Percentiles rank a stretch among this genome's conserved stretches.
Conservation (phyloP, 2,797 vertebrate species). For the Vespertilio murinus region DNA sequence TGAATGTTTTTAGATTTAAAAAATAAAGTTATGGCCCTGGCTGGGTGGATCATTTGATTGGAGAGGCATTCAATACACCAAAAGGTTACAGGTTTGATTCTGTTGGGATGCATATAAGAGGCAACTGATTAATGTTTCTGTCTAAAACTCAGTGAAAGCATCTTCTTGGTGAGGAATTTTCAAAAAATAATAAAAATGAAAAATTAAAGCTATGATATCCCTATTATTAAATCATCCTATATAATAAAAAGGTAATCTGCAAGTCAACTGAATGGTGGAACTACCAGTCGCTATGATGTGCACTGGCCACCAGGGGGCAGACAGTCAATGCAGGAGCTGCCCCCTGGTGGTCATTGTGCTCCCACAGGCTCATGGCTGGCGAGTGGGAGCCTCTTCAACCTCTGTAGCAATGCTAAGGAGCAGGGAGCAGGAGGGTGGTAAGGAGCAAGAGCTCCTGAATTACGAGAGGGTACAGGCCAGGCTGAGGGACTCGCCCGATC, state of each 20-base stretch:
- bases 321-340: no score
- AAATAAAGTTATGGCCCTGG: not conserved
- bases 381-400: no score
- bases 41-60: not conserved
- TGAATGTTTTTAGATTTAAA: constrained; percentile 23
- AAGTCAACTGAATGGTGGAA: no score
- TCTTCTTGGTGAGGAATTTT: not conserved
- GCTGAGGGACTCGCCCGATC: no score
- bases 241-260: no score
- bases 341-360: no score
- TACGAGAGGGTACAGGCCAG: no score
- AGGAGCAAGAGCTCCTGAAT: no score
- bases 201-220: not conserved
- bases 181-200: not conserved
- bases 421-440: no score
- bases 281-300: accelerated
- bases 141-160: not conserved
- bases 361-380: no score
- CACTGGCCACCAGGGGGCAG: no score
- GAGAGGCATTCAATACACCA: not conserved
- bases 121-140: not conserved
- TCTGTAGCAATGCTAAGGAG: no score
- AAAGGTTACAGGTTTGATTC: not conserved
- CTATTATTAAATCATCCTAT: not conserved
- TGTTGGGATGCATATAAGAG: not conserved